Conservation (phyloP, 2,888 invertebrate species). For the Stegophylla sp. region DNA sequence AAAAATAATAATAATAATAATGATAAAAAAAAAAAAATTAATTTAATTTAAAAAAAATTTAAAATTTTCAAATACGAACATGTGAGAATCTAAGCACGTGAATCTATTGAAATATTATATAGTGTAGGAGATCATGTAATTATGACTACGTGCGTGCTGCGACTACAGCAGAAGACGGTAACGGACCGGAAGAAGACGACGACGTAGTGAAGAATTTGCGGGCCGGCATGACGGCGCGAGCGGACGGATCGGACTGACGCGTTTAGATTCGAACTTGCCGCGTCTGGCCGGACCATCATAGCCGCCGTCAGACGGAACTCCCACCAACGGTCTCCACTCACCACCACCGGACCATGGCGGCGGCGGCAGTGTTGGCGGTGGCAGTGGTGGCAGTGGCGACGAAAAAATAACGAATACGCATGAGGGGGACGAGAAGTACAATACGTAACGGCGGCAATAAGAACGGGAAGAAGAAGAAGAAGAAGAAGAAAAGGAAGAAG, state of each 20-base stretch:
- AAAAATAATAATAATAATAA: no score
- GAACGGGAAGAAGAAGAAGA: background rate
- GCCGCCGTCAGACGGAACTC: slow-evolving; percentile 2
- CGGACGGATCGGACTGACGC: slow-evolving; percentile 55
- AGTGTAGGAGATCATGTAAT: background rate
- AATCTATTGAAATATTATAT: no score
- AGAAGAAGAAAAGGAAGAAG: background rate
- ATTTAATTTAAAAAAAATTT: background rate
- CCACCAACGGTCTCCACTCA: no score
- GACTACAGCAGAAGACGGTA: background rate
- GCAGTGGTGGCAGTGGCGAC: background rate
- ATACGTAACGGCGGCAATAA: no score
- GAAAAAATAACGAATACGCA: background rate
- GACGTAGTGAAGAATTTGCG: slow-evolving; percentile 1
- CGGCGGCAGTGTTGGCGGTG: background rate
- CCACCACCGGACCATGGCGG: background rate
- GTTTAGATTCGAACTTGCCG: slow-evolving; percentile 19
- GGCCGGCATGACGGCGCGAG: slow-evolving; percentile 57
- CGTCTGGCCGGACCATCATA: background rate
- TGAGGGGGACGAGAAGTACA: no score
- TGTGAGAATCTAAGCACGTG: no score
- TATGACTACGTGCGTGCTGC: slow-evolving; percentile 8
- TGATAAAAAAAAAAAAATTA: background rate
- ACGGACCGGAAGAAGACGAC: slow-evolving; percentile 17
- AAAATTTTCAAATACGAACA: background rate